Evolutionary conservation across 2,797 vertebrate species (phyloP), one percentile per base, ranked within the genome.

Genomic region (Halcyon chelicuti): DNA sequence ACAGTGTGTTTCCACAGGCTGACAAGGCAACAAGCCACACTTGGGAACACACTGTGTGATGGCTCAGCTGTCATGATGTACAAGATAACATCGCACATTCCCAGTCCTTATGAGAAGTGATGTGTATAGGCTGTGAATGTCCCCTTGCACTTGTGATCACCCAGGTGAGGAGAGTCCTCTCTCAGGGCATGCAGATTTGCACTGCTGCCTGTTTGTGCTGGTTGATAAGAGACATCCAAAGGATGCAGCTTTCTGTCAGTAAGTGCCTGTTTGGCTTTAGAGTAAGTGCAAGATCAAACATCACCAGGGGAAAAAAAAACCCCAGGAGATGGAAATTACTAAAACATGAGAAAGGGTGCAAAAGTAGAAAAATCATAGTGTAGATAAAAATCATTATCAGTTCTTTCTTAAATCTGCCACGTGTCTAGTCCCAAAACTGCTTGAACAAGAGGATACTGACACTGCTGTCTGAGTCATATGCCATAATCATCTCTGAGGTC

Each of bases 391-490:
- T 19, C 1, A 1, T 61, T 81, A 47, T 47, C 3, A 2, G 11
- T 68, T 79, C 22, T 60, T 93, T 84, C 55, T 88, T 81, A 60
- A 77, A 86, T 70, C 35, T 79, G 22, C 8, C 54, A 73, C 51
- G 20, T 86, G 67, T 93, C 78, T 78, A 73, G 73, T 84, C 33
- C 25, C 23, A 35, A 93, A 91, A 88, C 51, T 46, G 35, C 19
- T 58, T 74, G 46, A 94, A 62, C 20, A 83, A 90, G 72, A 86
- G 8, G 10, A 55, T 72, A 39, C 33, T 54, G 39, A 62, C 60
- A 62, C 62, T 86, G 28, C 14, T 83, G 10, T 68, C 51, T 70
- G 60, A 94, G 19, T 79, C 62, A 88, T 39, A 65, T 21, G 18
- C 55, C 82, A 70, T 47, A 75, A 67, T n/a, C 11, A 28, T 70